Evolutionary conservation across 2,888 invertebrate species (phyloP).

Genomic region (Andrena trimmerana): DNA sequence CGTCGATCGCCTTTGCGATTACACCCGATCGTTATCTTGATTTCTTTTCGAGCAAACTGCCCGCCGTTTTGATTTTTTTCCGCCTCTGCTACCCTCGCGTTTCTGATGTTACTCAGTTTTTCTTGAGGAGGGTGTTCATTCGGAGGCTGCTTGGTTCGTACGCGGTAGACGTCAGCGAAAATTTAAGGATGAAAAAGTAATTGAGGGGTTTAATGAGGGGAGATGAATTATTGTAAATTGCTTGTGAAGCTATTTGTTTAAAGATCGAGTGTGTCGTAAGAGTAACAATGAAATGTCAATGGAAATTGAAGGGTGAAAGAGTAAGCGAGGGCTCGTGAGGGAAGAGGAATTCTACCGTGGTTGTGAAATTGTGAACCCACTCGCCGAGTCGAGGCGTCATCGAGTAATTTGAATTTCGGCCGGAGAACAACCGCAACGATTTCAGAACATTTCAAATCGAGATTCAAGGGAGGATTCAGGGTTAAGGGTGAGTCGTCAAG

Average conservation of each 20-base stretch:
- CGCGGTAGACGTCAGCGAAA: too few relatives aligned
- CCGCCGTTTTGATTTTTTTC: constrained; percentile 42
- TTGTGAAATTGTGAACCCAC: neutral
- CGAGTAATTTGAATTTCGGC: constrained; percentile 26
- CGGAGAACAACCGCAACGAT: constrained; percentile 60
- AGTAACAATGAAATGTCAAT: neutral
- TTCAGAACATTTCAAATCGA: constrained; percentile 64
- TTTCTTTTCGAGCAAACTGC: constrained; percentile 65
- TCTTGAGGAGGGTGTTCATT: too few relatives aligned
- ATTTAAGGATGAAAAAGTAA: too few relatives aligned
- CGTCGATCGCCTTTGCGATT: constrained; percentile 71
- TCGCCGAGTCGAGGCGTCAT: constrained; percentile 1
- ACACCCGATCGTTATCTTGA: constrained; percentile 71
- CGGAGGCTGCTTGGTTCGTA: too few relatives aligned
- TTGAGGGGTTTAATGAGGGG: too few relatives aligned
- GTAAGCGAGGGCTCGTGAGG: neutral
- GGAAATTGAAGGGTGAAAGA: neutral
- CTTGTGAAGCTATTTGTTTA: too few relatives aligned
- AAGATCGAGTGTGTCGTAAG: neutral
- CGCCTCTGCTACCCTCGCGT: neutral
- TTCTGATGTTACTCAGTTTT: too few relatives aligned
- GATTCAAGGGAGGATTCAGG: constrained; percentile 71
- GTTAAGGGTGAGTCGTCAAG: constrained; percentile 70
- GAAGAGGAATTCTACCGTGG: neutral
- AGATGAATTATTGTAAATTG: too few relatives aligned